phyloP scores from a whole-genome alignment of 2,888 invertebrate species.

The Aquatica leii region DNA sequence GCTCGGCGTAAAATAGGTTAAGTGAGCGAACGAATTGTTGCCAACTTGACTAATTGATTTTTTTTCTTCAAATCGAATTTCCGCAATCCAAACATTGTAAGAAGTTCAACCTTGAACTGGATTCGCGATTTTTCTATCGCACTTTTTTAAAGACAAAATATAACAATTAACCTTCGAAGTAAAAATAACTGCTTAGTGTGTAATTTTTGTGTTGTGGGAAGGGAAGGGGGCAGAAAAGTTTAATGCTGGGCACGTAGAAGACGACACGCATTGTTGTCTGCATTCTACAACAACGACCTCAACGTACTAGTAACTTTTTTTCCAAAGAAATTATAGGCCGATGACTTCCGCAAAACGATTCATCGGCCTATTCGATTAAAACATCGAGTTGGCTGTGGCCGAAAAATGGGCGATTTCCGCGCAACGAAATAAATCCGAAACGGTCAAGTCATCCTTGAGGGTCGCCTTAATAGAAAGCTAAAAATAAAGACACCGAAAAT shows the following conservation, averaged over 20 bases:
- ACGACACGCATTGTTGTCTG: constrained; percentile 31
- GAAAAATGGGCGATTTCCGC: background rate
- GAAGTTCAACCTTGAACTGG: constrained; percentile 6
- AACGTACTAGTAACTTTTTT: too few relatives aligned
- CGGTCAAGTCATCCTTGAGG: constrained; percentile 6
- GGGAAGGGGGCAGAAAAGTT: background rate
- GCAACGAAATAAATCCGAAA: background rate
- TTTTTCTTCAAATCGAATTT: too few relatives aligned
- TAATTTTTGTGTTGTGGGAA: background rate
- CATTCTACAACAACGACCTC: constrained; percentile 30
- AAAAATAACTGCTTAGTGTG: too few relatives aligned
- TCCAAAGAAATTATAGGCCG: constrained; percentile 24
- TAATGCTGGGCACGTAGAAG: constrained; percentile 10
- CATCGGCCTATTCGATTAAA: background rate
- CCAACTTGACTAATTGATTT: constrained; percentile 8
- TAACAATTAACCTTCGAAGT: too few relatives aligned
- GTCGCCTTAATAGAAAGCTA: constrained; percentile 11
- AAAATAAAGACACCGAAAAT: constrained; percentile 13
- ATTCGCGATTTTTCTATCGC: too few relatives aligned
- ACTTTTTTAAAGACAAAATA: too few relatives aligned
- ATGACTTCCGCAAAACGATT: constrained; percentile 18
- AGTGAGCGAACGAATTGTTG: background rate
- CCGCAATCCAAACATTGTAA: background rate
- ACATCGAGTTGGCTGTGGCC: background rate
- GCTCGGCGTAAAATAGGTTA: background rate